Conservation (phyloP, 2,797 vertebrate species). For the Bucorvus abyssinicus region DNA sequence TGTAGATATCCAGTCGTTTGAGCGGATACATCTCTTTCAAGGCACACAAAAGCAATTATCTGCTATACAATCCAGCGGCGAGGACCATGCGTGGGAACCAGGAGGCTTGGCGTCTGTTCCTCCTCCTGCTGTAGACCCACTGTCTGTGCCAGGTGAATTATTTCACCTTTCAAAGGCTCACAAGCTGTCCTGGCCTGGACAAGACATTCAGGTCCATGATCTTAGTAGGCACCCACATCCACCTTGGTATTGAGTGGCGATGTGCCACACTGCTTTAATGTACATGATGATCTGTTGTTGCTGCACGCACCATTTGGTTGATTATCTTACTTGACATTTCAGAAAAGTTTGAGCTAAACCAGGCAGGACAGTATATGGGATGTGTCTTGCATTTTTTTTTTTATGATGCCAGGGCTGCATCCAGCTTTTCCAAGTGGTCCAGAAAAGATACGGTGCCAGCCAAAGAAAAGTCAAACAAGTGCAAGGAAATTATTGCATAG, state of each 20-base stretch:
- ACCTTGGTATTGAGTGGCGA: not conserved
- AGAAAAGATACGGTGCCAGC: not conserved
- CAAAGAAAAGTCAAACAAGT: not conserved
- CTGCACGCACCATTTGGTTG: not conserved
- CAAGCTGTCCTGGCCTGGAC: not conserved
- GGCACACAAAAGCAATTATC: not conserved
- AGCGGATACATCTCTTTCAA: not conserved
- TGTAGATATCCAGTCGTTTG: not conserved
- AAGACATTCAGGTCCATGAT: accelerated
- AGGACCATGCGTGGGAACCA: not conserved
- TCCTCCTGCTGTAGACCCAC: not conserved
- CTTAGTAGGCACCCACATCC: not conserved
- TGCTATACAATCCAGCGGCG: accelerated
- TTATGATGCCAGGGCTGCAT: not conserved
- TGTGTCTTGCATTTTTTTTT: accelerated
- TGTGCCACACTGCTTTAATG: not conserved
- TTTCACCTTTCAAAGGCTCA: not conserved
- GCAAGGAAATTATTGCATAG: not conserved
- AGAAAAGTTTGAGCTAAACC: not conserved
- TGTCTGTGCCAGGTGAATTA: not conserved
- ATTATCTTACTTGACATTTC: not conserved
- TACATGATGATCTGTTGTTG: accelerated
- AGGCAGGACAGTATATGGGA: not conserved
- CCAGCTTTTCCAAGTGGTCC: not conserved
- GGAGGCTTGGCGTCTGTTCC: accelerated